Evolutionary conservation across 1,140 invertebrate genomes (phyloP), one percentile per base, ranked within the genome.

Genomic region (Cyphomyrmex costatus): DNA sequence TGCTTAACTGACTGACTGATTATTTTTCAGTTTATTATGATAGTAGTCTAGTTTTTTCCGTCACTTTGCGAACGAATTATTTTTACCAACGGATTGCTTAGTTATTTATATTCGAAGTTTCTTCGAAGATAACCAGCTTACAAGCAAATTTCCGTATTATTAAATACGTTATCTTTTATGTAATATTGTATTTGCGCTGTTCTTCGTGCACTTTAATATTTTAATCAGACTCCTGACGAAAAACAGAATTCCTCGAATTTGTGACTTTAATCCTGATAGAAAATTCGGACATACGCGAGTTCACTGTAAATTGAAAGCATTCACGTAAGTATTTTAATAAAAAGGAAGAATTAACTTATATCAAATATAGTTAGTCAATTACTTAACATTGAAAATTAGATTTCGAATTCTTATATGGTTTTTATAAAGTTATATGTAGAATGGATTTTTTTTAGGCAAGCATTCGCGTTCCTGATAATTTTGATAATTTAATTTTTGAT

Each of bases 1-100:
- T 92, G 87, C 83, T 89, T 92, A 87, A 73, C 86, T 88, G 83
- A 16, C 85, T 89, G 82, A 78, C 73, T 88, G 61, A 85, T 53
- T 89, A 80, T 78, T 88, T 86, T 51, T 84, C 76, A 83, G 46
- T 53, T 86, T 51, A 74, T 7, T n/a, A 65, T 65, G 19, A 85
- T 74, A 60, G 12, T 85, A 51, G 61, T 42, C 21, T n/a, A 2
- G 77, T 85, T 63, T 85, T 21, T 85, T 85, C 19, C 2, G 1
- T 42, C 14, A 79, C 24, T 53, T 80, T 0, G 24, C 36, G 12
- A 24, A 16, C 7, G 10, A 56, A 19, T 80, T 66, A 12, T 68
- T 80, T 80, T 83, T 33, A 51, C 14, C 24, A 60, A 12, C 36
- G 19, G 7, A 6, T 56, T 66, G 19, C 7, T 33, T 60, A 46